Percentiles rank a stretch among this genome's conserved stretches.
Conservation (phyloP, 2,113 vertebrate genomes). For the Condylura cristata region DNA sequence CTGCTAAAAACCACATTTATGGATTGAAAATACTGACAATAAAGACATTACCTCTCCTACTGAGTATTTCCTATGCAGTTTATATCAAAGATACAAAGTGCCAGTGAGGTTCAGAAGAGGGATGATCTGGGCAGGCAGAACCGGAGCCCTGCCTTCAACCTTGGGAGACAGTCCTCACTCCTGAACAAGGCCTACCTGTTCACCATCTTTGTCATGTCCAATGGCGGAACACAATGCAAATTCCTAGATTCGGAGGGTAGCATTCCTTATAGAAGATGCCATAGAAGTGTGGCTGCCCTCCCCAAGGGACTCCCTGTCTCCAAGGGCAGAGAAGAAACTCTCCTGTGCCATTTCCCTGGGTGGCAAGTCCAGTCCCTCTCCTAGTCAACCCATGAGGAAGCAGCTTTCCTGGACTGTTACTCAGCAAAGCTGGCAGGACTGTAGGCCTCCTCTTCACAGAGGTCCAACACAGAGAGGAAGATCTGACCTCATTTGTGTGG, state of each 20-base stretch:
- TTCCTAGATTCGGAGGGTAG: background rate
- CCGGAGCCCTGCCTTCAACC: background rate
- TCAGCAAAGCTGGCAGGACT: slow-evolving; percentile 13
- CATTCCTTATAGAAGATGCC: background rate
- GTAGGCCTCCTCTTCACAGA: slow-evolving; percentile 43
- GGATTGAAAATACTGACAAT: background rate
- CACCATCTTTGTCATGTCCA: background rate
- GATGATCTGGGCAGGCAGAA: background rate
- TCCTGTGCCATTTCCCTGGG: background rate
- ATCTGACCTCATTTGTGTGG: slow-evolving; percentile 55
- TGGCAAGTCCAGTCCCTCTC: background rate
- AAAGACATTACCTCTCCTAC: background rate
- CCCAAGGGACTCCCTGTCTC: background rate
- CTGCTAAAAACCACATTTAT: background rate
- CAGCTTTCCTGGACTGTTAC: background rate
- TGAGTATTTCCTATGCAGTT: background rate
- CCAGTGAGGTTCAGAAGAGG: background rate
- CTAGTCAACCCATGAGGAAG: background rate
- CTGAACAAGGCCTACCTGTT: background rate
- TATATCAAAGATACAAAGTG: background rate
- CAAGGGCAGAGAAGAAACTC: background rate
- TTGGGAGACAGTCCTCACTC: background rate
- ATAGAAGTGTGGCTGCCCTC: background rate
- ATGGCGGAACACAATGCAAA: background rate
- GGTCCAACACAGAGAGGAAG: slow-evolving; percentile 46